Evolutionary conservation across 2,113 vertebrate species (phyloP).

Genomic region (Malaclemys terrapin): DNA sequence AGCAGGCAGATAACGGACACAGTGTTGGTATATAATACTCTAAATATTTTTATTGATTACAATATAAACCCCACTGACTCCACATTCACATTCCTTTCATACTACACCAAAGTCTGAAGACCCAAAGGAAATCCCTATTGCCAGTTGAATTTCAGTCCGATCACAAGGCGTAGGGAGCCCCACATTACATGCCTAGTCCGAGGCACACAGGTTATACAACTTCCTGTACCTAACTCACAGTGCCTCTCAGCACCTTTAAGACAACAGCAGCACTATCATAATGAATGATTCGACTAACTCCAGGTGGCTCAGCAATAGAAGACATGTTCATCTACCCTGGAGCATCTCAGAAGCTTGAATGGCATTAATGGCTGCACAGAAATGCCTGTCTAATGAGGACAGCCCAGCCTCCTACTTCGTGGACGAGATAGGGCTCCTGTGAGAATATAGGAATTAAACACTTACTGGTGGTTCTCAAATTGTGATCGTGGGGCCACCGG

Average conservation of each 20-base stretch:
- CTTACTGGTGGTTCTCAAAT: background rate
- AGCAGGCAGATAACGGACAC: too few relatives aligned
- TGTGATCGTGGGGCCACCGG: background rate
- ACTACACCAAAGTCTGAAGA: too few relatives aligned
- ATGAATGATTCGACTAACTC: background rate
- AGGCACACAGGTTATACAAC: background rate
- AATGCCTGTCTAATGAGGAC: background rate
- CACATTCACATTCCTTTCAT: too few relatives aligned
- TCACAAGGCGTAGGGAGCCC: too few relatives aligned
- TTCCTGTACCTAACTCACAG: background rate
- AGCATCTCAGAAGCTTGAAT: constrained; percentile 21
- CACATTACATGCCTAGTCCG: background rate
- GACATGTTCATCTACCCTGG: background rate
- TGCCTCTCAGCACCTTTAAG: background rate
- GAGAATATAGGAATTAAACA: background rate
- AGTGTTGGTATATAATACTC: too few relatives aligned
- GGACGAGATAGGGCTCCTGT: background rate
- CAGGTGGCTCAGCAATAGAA: background rate
- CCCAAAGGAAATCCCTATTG: too few relatives aligned
- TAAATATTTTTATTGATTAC: too few relatives aligned
- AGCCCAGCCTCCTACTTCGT: background rate
- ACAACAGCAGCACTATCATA: background rate
- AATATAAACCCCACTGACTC: too few relatives aligned
- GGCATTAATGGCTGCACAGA: constrained; percentile 11
- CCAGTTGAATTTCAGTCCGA: too few relatives aligned